Evolutionary conservation across 2,888 invertebrate genomes (phyloP), one percentile per base, ranked within the genome.

Genomic region (Tyria jacobaeae): DNA sequence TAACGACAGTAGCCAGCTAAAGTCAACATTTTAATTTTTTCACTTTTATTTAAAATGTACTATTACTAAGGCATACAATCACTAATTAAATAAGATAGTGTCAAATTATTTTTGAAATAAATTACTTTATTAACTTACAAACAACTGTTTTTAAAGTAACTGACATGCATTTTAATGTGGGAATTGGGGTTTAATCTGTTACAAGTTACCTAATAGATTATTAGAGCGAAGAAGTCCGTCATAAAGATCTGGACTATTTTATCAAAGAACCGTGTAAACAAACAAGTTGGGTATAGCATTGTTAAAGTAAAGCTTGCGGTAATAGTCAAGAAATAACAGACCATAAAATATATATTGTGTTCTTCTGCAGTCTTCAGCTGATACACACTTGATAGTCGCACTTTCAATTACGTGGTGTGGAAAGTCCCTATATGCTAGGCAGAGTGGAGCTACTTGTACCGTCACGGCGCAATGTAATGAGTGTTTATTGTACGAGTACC

Each of bases 401-500:
- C 25, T 25, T 39, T 25, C 14, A 12, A 6, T 27, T 27, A 54
- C 17, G 54, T 54, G 31, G 31, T 44, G 39, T 53, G 12, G n/a
- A 39, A n/a, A 24, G 17, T 25, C 52, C 24, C 39, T 27, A 27
- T 17, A 17, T 39, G 51, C 51, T 34, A 37, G 14, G 41, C 47
- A 35, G 73, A 73, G 74, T 75, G 73, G 58, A 70, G 66, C 66
- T 71, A 58, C 62, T 68, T 78, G 76, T 79, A 76, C 65, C 67
- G 70, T 70, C 73, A 74, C 74, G 61, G 67, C 68, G 58, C 65
- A 57, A 70, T 70, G 76, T 81, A 78, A 82, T 79, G 80, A 78
- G 83, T 85, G 84, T 84, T 78, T 71, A 80, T 73, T 79, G 76
- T 80, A 73, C 64, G 71, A 76, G 70, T 76, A 77, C 76, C 75